phyloP scores from a whole-genome alignment of 2,888 invertebrate genomes.

The Trichogramma evanescens region DNA sequence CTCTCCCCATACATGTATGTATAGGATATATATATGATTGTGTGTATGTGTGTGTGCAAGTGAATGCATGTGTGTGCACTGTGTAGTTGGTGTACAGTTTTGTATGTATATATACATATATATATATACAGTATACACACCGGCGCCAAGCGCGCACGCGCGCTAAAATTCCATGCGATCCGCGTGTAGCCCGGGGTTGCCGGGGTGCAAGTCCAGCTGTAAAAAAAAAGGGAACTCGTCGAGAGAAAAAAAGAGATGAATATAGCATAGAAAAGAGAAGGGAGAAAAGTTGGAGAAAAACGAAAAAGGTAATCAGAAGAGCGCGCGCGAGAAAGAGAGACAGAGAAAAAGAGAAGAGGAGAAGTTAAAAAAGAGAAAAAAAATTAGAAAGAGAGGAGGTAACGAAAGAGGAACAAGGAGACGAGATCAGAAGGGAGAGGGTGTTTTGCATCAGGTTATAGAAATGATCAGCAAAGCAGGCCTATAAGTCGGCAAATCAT shows the following conservation, averaged over 20 bases:
- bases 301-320: conserved; percentile 1
- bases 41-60: no score
- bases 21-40: no score
- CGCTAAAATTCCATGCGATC: neutral
- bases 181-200: neutral
- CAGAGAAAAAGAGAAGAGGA: conserved; percentile 3
- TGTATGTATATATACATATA: no score
- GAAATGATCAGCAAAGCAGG: no score
- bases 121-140: no score
- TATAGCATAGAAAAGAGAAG: conserved; percentile 17
- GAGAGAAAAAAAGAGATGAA: conserved; percentile 1
- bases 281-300: conserved; percentile 15
- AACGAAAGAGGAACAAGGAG: conserved; percentile 24
- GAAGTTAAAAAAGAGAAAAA: conserved; percentile 14
- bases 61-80: no score
- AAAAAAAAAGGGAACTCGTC: neutral
- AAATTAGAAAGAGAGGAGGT: conserved; percentile 36
- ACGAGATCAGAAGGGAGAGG: conserved; percentile 13
- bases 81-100: no score
- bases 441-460: neutral
- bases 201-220: neutral
- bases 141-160: conserved; percentile 26
- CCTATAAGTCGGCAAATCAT: conserved; percentile 16
- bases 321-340: conserved; percentile 1
- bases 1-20: no score